Base-by-base conservation (phyloP, 2,113 vertebrate species). In the Gallinago jamesoni region DNA sequence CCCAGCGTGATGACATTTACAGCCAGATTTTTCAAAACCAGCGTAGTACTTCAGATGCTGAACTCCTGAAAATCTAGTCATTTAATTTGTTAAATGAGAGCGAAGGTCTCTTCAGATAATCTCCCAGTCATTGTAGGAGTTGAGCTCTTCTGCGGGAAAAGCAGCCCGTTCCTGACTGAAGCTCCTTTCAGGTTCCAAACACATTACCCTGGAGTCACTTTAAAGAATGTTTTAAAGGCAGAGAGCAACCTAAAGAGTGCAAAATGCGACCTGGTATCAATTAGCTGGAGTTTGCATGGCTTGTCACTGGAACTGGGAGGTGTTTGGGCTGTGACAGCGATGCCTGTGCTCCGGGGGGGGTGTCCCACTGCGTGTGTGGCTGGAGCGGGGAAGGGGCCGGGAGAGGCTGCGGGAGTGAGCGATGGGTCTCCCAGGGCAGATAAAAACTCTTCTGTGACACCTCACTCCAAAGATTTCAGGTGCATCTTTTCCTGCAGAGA, bases 81-180 rank as follows among this genome's bases (percentile, higher is more conserved):
- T 95, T 96, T 96, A 89, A 96, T 96, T 93, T 95, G 96, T 72
- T 87, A 96, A 97, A 95, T 95, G 95, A 96, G 96, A 96, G 93
- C 90, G 39, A 95, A 95, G 96, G 94, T 96, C 87, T 90, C 92
- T 55, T 64, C 81, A 75, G 83, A 92, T 81, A 94, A 93, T 93
- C 84, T 92, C 74, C 50, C 77, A 14, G 86, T 45, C 92, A 24
- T 27, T 84, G 93, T 64, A 39, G 48, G 95, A 92, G 66, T 1
- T 17, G 85, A 84, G 90, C 73, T 62, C 60, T 89, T 84, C 60
- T 31, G 92, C 15, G 4, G 95, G 76, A 68, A 76, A 22, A 48
- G 93, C 90, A 81, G 85, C 92, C 60, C 14, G 2, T 31, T 80
- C 86, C 82, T 3, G 10, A 10, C 35, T 9, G 72, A 25, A 83